Evolutionary conservation across 2,888 invertebrate genomes (phyloP).

Genomic region (Conus canariensis): DNA sequence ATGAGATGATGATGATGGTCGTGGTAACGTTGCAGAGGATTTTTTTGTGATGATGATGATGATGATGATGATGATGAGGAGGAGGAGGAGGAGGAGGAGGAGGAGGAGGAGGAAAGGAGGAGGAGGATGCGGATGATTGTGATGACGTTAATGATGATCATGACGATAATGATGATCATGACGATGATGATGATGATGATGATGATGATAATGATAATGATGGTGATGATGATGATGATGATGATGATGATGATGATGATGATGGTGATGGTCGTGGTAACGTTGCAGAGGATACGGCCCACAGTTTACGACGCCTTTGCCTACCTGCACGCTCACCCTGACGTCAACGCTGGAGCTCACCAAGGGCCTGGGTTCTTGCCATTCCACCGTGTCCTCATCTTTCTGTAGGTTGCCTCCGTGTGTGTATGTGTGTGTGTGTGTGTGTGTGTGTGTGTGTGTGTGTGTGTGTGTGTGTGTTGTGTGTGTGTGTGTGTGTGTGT

Average conservation of each 20-base stretch:
- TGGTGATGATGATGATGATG: not conserved
- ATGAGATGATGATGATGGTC: not conserved
- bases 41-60: not conserved
- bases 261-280: not conserved
- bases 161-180: too few species aligned
- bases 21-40: not conserved
- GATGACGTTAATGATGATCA: not conserved
- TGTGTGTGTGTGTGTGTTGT: not conserved
- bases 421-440: not conserved
- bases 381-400: slow-evolving; percentile 54
- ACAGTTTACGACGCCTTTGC: slow-evolving; percentile 55
- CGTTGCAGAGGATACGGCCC: slow-evolving; percentile 49
- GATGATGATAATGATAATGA: not conserved
- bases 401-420: slow-evolving; percentile 38
- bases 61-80: slow-evolving; percentile 29
- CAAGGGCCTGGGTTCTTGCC: slow-evolving; percentile 54
- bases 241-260: slow-evolving; percentile 24
- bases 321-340: slow-evolving; percentile 53
- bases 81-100: too few species aligned
- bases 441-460: slow-evolving; percentile 2
- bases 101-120: not conserved
- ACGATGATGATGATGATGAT: not conserved
- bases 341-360: slow-evolving; percentile 53
- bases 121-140: not conserved
- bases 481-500: too few species aligned